Conservation (phyloP, 2,797 vertebrate genomes). For the Falco berigora region DNA sequence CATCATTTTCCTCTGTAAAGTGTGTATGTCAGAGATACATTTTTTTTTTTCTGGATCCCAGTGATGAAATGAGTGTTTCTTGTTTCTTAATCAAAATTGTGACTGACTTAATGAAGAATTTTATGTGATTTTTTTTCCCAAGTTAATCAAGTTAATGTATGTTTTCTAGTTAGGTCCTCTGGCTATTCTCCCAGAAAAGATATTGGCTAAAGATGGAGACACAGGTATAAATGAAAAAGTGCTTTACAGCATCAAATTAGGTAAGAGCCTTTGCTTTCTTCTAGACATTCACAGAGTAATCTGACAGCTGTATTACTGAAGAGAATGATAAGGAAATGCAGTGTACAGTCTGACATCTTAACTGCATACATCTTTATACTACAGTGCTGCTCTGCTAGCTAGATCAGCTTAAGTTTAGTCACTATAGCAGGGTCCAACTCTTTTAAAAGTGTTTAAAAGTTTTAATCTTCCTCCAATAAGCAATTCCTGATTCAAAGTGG, state of each 20-base stretch:
- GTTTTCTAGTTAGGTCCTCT: constrained; percentile 64
- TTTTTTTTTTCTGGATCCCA: not conserved
- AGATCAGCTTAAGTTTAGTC: not conserved
- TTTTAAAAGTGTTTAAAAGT: not conserved
- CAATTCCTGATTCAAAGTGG: not conserved
- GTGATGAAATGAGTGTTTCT: not conserved
- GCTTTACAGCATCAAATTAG: constrained; percentile 72
- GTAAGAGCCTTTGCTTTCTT: constrained; percentile 60
- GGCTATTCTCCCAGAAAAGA: constrained; percentile 64
- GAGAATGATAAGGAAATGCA: not conserved
- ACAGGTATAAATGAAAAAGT: constrained; percentile 74
- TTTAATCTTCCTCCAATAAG: not conserved
- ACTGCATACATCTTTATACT: not conserved
- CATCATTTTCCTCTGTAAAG: not conserved
- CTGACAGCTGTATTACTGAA: not conserved
- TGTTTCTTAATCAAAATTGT: not conserved
- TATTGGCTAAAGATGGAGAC: constrained; percentile 80
- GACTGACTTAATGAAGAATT: not conserved
- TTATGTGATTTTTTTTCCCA: not conserved
- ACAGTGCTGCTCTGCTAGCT: not conserved
- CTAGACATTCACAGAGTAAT: not conserved
- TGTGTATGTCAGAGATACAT: not conserved
- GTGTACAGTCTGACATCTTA: not conserved
- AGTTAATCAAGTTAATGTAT: not conserved
- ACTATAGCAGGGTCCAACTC: not conserved